Evolutionary conservation across 2,797 vertebrate species (phyloP).

Genomic region (Melanotaenia boesemani): DNA sequence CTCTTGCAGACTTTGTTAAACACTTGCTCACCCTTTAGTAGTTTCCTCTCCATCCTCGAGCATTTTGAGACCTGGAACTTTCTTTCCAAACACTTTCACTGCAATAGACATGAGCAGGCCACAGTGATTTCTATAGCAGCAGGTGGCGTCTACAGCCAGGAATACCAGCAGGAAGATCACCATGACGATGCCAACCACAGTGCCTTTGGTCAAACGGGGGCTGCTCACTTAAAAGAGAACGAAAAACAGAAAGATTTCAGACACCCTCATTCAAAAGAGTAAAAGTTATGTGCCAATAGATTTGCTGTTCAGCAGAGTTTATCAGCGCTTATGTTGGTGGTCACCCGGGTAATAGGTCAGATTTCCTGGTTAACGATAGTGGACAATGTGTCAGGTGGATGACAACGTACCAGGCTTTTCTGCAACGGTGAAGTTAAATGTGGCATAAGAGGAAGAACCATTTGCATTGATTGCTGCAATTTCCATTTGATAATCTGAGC

Average conservation of each 20-base stretch:
- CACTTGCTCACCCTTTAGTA: constrained; percentile 54
- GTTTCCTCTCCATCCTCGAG: constrained; percentile 73
- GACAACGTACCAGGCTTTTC: constrained; percentile 51
- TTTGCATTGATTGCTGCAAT: constrained; percentile 68
- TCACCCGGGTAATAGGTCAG: neutral
- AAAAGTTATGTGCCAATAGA: neutral
- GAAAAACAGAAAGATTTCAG: neutral
- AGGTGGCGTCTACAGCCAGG: constrained; percentile 82
- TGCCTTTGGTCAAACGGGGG: constrained; percentile 78
- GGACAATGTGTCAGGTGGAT: neutral
- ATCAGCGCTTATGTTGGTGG: neutral
- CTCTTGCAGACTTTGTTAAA: neutral
- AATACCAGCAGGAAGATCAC: constrained; percentile 83
- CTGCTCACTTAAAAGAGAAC: constrained; percentile 35
- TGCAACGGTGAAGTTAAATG: constrained; percentile 66
- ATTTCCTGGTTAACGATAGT: neutral
- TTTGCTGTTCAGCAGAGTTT: neutral
- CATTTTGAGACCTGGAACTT: constrained; percentile 72
- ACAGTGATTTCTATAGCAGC: constrained; percentile 84
- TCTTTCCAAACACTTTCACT: constrained; percentile 81
- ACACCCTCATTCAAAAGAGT: neutral
- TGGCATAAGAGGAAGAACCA: constrained; percentile 67
- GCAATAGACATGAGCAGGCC: constrained; percentile 85
- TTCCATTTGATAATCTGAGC: constrained; percentile 66
- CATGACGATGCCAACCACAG: constrained; percentile 82